Evolutionary conservation across 2,113 vertebrate species (phyloP).

Genomic region (Micronycteris hirsuta): DNA sequence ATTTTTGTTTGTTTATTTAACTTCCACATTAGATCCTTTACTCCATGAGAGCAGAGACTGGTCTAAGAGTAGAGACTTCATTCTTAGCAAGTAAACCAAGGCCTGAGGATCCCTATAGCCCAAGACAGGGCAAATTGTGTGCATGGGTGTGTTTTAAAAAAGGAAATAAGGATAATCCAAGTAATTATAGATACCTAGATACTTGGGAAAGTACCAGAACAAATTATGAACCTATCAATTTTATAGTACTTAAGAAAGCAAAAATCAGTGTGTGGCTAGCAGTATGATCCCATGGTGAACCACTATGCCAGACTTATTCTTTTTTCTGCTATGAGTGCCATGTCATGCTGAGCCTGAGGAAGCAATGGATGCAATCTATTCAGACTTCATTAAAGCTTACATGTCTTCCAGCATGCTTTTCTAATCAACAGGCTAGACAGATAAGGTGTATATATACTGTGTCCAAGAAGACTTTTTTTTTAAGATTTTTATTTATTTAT

Average conservation of each 20-base stretch:
- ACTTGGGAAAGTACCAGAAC: slow-evolving; percentile 17
- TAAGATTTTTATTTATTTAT: too few species aligned
- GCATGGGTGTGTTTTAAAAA: background rate
- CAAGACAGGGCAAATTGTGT: background rate
- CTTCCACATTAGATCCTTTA: background rate
- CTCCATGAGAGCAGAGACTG: background rate
- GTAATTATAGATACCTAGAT: slow-evolving; percentile 17
- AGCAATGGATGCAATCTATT: slow-evolving; percentile 37
- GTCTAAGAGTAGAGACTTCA: background rate
- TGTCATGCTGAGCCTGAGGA: slow-evolving; percentile 39
- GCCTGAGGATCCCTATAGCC: background rate
- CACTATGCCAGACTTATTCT: background rate
- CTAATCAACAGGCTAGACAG: slow-evolving; percentile 36
- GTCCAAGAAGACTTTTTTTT: background rate
- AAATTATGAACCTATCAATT: slow-evolving; percentile 3
- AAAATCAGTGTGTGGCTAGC: background rate
- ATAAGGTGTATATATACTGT: slow-evolving; percentile 3
- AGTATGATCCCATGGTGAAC: background rate
- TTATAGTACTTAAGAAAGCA: slow-evolving; percentile 25
- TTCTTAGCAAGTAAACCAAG: background rate
- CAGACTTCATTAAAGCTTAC: slow-evolving; percentile 43
- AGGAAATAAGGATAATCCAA: background rate
- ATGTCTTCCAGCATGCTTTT: slow-evolving; percentile 46
- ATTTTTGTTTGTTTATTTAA: background rate
- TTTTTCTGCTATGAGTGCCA: slow-evolving; percentile 29